These are phyloP conservation scores for Octodonta nipae DNA, from an alignment of 2,888 invertebrate genomes.

Conservation along the genomic window DNA sequence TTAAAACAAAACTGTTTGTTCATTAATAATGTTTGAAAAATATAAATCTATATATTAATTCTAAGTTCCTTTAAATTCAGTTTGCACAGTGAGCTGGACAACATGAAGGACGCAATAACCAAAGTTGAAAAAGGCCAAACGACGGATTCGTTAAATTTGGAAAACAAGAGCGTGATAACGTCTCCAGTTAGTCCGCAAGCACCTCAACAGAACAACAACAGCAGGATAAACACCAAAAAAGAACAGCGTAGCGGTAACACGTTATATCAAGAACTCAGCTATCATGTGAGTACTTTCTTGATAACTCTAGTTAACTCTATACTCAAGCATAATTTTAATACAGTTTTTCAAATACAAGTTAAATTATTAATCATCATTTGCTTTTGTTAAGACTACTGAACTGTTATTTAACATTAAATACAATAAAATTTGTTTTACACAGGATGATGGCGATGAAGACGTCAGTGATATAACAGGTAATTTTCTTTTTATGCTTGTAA, in stretches of 20 bases:
- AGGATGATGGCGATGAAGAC: conserved; percentile 80
- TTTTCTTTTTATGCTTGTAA: no score
- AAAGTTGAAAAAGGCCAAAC: conserved; percentile 34
- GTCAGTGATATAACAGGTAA: conserved; percentile 88
- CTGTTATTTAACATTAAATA: no score
- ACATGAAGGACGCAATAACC: conserved; percentile 25
- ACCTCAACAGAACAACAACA: conserved; percentile 34
- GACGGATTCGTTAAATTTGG: conserved; percentile 33
- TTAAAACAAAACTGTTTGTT: no score
- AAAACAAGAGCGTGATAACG: conserved; percentile 35
- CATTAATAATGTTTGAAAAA: no score
- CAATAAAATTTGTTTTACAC: not conserved
- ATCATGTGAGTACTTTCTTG: conserved; percentile 42
- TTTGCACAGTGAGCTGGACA: conserved; percentile 33
- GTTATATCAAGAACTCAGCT: conserved; percentile 83
- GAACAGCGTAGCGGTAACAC: conserved; percentile 84
- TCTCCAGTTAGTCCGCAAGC: conserved; percentile 35
- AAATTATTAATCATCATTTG: no score
- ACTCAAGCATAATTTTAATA: no score
- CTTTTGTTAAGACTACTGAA: no score
- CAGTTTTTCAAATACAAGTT: no score
- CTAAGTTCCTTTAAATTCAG: no score
- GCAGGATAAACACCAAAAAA: conserved; percentile 60
- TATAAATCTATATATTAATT: no score
- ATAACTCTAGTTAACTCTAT: no score